Percentiles rank a stretch among this genome's conserved stretches.
Conservation (phyloP, 2,797 vertebrate species). For the Danio aesculapii region DNA sequence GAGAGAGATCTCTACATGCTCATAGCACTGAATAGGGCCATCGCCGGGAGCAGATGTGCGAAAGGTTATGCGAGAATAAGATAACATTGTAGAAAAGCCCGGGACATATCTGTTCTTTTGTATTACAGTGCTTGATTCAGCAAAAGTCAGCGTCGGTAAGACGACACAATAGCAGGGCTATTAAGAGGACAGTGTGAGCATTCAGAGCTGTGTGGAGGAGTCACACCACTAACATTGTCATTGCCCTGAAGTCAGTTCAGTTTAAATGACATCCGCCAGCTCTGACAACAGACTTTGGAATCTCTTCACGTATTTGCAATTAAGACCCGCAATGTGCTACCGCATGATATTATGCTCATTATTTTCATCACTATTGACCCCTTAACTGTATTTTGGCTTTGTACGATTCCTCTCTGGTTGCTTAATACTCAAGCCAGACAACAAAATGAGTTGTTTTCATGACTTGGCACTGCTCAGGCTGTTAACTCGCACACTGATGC, state of each 20-base stretch:
- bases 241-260: constrained; percentile 36
- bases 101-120: constrained; percentile 37
- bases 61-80: constrained; percentile 43
- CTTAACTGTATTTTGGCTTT: constrained; percentile 28
- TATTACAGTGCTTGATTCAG: constrained; percentile 23
- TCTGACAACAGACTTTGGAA: constrained; percentile 36
- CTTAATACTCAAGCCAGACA: constrained; percentile 13
- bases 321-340: constrained; percentile 32
- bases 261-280: constrained; percentile 27
- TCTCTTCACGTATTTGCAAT: constrained; percentile 20
- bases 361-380: constrained; percentile 18
- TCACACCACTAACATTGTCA: constrained; percentile 43
- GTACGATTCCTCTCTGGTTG: background rate
- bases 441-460: background rate
- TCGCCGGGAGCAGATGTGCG: constrained; percentile 22
- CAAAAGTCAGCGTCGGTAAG: constrained; percentile 14
- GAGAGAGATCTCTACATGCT: constrained; percentile 40
- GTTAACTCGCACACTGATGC: background rate
- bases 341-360: constrained; percentile 41
- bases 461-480: background rate
- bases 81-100: constrained; percentile 51
- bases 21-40: constrained; percentile 25
- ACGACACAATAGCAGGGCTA: constrained; percentile 45
- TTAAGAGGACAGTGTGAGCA: constrained; percentile 35
- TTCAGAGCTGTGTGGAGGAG: constrained; percentile 17